Conservation (phyloP, 2,888 invertebrate species). For the Dryobotodes eremita region DNA sequence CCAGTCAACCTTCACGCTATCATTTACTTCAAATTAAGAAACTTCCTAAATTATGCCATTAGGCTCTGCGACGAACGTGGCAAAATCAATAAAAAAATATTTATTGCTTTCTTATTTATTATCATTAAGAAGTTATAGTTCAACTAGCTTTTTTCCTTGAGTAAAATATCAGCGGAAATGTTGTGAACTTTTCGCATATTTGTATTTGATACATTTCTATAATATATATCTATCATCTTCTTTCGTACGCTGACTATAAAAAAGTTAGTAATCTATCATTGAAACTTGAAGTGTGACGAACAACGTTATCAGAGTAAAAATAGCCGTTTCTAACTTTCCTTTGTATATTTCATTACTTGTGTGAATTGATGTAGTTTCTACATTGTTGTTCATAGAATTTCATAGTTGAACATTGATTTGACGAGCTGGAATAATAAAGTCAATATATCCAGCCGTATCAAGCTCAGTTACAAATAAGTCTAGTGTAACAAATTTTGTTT, state of each 20-base stretch:
- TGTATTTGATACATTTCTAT: background rate
- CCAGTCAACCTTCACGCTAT: background rate
- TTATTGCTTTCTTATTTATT: slow-evolving; percentile 13
- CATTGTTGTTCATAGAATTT: background rate
- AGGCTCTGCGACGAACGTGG: background rate
- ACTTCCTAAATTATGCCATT: background rate
- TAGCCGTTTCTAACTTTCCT: slow-evolving; percentile 20
- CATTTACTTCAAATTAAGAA: background rate
- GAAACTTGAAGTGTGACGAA: slow-evolving; percentile 1
- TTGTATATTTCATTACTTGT: background rate
- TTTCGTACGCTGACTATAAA: slow-evolving; percentile 10
- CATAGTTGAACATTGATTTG: background rate
- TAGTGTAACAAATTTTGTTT: background rate
- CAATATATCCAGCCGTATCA: background rate
- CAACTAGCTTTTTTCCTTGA: background rate
- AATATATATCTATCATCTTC: background rate
- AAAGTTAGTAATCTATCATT: slow-evolving; percentile 27
- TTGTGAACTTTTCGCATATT: background rate
- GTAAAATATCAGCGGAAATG: background rate
- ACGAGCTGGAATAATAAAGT: background rate
- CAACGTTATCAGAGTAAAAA: slow-evolving; percentile 3
- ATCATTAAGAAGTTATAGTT: background rate
- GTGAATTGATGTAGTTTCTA: background rate
- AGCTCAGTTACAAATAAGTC: background rate
- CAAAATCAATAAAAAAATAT: background rate